Evolutionary conservation across 1,140 invertebrate genomes (phyloP).

Genomic region (Aphis craccivora): DNA sequence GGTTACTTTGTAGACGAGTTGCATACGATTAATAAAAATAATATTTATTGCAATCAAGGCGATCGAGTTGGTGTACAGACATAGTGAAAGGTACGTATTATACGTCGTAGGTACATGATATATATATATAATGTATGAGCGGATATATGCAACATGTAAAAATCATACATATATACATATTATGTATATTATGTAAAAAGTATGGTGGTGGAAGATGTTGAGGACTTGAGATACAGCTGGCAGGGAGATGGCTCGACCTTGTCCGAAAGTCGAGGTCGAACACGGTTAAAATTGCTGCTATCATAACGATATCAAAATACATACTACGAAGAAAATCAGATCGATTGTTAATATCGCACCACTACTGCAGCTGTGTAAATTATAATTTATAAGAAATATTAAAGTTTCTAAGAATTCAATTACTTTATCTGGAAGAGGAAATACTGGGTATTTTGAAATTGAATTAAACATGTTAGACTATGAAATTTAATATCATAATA

Average conservation of each 20-base stretch:
- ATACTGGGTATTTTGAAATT: neutral
- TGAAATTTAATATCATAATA: neutral
- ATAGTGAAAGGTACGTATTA: constrained; percentile 16
- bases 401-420: neutral
- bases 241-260: constrained; percentile 14
- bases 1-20: neutral
- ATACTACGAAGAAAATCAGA: neutral
- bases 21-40: neutral
- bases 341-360: neutral
- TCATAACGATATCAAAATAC: neutral
- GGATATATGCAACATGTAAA: neutral
- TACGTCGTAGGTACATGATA: neutral
- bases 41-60: constrained; percentile 4
- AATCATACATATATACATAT: neutral
- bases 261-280: constrained; percentile 20
- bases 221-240: neutral
- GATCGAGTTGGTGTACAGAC: constrained; percentile 5
- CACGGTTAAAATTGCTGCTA: neutral
- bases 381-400: neutral
- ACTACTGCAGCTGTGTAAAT: neutral
- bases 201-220: neutral
- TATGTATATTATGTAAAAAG: neutral
- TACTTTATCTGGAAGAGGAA: neutral
- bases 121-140: neutral
- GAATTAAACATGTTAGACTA: neutral